Evolutionary conservation across 2,888 invertebrate species (phyloP).

Genomic region (Eledona agricola): DNA sequence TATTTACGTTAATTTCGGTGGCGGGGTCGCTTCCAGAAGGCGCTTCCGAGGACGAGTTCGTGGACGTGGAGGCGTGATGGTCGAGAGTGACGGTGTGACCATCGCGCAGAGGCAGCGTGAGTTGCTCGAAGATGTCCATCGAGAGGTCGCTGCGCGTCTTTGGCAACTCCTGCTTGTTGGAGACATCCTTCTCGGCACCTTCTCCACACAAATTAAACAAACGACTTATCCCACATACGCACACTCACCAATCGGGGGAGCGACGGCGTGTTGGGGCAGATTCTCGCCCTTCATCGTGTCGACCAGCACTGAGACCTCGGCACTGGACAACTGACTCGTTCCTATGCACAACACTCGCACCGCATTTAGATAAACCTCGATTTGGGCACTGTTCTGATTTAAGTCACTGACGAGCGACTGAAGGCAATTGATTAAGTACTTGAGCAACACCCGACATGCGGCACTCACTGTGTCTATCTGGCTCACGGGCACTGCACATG

Average conservation of each 20-base stretch:
- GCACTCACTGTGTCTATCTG: slow-evolving; percentile 73
- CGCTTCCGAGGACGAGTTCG: slow-evolving; percentile 33
- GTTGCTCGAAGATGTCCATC: slow-evolving; percentile 75
- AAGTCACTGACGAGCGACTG: slow-evolving; percentile 53
- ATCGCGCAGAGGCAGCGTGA: slow-evolving; percentile 74
- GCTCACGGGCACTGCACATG: slow-evolving; percentile 70
- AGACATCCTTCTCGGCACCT: slow-evolving; percentile 44
- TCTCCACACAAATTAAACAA: background rate
- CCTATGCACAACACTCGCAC: slow-evolving; percentile 79
- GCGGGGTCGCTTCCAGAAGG: slow-evolving; percentile 60
- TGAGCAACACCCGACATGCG: slow-evolving; percentile 74
- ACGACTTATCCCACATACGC: background rate
- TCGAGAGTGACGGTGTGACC: slow-evolving; percentile 59
- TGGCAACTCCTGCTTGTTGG: slow-evolving; percentile 67
- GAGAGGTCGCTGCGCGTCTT: slow-evolving; percentile 76
- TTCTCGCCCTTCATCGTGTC: slow-evolving; percentile 78
- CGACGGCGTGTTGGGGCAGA: slow-evolving; percentile 61
- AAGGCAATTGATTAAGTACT: slow-evolving; percentile 66
- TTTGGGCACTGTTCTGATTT: slow-evolving; percentile 57
- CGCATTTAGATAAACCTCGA: slow-evolving; percentile 70
- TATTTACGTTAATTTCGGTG: slow-evolving; percentile 63
- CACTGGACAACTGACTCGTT: slow-evolving; percentile 73
- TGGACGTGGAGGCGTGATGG: slow-evolving; percentile 60
- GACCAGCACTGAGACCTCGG: slow-evolving; percentile 80
- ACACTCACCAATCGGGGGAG: slow-evolving; percentile 55